phyloP scores from a whole-genome alignment of 2,797 vertebrate genomes.

The Etheostoma perlongum region DNA sequence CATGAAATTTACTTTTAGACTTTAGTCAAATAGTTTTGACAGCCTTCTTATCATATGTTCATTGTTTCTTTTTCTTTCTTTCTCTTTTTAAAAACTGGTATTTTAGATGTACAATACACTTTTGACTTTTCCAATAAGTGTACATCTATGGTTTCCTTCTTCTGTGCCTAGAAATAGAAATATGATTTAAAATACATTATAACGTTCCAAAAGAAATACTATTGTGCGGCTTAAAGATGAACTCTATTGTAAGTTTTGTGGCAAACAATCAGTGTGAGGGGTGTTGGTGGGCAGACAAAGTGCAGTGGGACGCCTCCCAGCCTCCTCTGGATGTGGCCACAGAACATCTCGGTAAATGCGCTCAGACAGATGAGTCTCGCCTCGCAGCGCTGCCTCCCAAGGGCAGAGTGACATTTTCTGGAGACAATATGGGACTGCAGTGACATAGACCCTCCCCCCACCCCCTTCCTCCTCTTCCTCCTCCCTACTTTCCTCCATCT shows the following conservation, averaged over 20 bases:
- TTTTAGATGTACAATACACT: background rate
- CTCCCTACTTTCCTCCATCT: slow-evolving; percentile 20
- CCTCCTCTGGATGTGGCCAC: slow-evolving; percentile 64
- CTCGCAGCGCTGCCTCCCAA: slow-evolving; percentile 78
- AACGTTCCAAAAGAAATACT: slow-evolving; percentile 15
- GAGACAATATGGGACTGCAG: slow-evolving; percentile 79
- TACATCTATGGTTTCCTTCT: background rate
- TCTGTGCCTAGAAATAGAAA: background rate
- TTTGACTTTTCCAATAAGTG: background rate
- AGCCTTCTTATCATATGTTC: background rate
- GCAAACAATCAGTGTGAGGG: slow-evolving; percentile 52
- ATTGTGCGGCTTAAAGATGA: slow-evolving; percentile 40
- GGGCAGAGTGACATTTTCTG: slow-evolving; percentile 85
- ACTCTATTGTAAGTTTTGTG: slow-evolving; percentile 38
- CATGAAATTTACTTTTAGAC: background rate
- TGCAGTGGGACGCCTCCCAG: slow-evolving; percentile 57
- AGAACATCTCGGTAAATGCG: slow-evolving; percentile 80
- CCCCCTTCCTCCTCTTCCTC: too few species aligned
- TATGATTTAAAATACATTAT: slow-evolving; percentile 17
- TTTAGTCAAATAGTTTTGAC: background rate
- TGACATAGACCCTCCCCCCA: slow-evolving; percentile 62
- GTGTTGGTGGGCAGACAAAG: slow-evolving; percentile 75
- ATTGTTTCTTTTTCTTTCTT: background rate
- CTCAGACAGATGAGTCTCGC: slow-evolving; percentile 82
- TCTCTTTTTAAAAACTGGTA: background rate